phyloP scores from a whole-genome alignment of 2,888 invertebrate species.

The Diplolepis rosae region DNA sequence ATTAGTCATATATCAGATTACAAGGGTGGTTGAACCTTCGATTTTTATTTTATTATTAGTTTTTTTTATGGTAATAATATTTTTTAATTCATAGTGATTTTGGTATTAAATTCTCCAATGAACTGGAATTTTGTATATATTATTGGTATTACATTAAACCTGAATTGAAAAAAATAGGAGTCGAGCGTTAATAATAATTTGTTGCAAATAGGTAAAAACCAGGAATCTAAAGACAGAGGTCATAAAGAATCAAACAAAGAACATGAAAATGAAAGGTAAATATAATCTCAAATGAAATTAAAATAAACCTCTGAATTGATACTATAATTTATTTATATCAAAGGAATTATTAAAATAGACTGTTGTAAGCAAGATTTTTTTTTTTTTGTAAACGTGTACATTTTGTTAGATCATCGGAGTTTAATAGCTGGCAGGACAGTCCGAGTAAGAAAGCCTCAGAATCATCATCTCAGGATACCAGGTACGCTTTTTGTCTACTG shows the following conservation, averaged over 20 bases:
- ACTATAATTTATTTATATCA: neutral
- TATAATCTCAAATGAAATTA: neutral
- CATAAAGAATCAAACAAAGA: slow-evolving; percentile 65
- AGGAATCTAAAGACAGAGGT: slow-evolving; percentile 67
- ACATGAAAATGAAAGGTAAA: slow-evolving; percentile 69
- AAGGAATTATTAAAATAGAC: neutral
- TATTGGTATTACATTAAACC: neutral
- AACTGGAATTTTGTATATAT: neutral
- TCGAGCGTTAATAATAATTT: neutral
- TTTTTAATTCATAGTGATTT: too few species aligned
- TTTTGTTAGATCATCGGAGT: slow-evolving; percentile 69
- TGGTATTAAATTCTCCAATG: neutral
- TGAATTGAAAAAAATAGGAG: neutral
- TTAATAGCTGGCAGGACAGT: slow-evolving; percentile 65
- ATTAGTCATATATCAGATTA: too few species aligned
- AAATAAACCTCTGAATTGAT: neutral
- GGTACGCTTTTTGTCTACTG: slow-evolving; percentile 57
- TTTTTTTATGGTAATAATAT: too few species aligned
- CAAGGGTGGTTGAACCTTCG: too few species aligned
- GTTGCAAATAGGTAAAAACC: slow-evolving; percentile 61
- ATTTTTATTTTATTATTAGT: too few species aligned
- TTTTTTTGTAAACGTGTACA: slow-evolving; percentile 56
- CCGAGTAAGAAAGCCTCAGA: slow-evolving; percentile 53
- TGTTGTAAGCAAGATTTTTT: slow-evolving; percentile 17
- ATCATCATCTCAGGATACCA: slow-evolving; percentile 58